phyloP scores from a whole-genome alignment of 2,113 vertebrate genomes.

The Leptosomus discolor region DNA sequence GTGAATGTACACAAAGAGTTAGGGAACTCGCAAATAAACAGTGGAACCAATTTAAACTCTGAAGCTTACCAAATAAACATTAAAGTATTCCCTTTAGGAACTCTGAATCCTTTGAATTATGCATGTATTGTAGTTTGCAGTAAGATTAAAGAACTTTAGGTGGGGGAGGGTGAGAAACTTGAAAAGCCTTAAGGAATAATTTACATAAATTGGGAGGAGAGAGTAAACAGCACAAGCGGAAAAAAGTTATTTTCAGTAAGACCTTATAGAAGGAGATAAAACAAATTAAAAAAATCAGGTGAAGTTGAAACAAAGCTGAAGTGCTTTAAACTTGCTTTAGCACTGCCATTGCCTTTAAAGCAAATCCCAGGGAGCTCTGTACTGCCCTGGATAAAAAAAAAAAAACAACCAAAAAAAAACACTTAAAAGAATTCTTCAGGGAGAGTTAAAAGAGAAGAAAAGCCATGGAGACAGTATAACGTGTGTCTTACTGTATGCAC shows the following conservation, averaged over 20 bases:
- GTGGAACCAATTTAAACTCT: conserved; percentile 39
- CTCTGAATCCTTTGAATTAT: conserved; percentile 51
- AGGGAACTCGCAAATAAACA: background rate
- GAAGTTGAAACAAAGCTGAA: background rate
- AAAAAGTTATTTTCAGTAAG: conserved; percentile 6
- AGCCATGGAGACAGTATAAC: background rate
- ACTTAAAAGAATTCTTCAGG: background rate
- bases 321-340: background rate
- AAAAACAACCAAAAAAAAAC: background rate
- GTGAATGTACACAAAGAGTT: background rate
- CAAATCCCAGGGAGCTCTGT: conserved; percentile 3
- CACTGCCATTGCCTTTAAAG: background rate
- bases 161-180: conserved; percentile 30
- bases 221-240: conserved; percentile 30
- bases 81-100: conserved; percentile 61
- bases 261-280: background rate
- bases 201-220: conserved; percentile 46
- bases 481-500: background rate
- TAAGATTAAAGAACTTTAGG: conserved; percentile 54
- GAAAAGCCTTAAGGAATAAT: conserved; percentile 46
- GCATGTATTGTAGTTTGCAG: conserved; percentile 56
- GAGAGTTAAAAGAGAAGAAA: background rate
- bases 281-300: conserved; percentile 21
- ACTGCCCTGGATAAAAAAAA: background rate
- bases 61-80: conserved; percentile 37